Base-by-base conservation (phyloP, 2,113 vertebrate species). In the Coryphaenoides rupestris region DNA sequence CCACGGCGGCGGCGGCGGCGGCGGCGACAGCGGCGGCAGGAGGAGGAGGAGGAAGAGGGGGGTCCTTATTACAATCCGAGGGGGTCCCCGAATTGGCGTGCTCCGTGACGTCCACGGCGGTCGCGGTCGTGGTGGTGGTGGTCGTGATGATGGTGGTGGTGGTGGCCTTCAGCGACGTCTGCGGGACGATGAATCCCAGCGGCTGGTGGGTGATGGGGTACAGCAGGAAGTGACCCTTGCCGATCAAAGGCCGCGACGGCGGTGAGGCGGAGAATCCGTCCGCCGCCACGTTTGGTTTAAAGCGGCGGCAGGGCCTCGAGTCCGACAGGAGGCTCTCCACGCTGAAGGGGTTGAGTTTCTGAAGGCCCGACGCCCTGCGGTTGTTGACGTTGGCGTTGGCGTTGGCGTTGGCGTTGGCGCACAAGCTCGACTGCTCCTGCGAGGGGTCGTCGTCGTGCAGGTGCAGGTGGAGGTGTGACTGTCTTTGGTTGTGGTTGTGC, bases 161-260 rank as follows among this genome's bases (percentile, higher is more conserved):
- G 2, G 33, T n/a, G 2, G 85, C 81, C 74, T 92, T 94, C 68
- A 95, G 87, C 17, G 94, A 92, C 28, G 95, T 92, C 74, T 96
- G 95, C 45, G 94, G 95, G 75, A 98, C 95, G 74, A 98, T 88
- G 91, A 98, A 98, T 82, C 95, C 95, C 1, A 98, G 91, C 16
- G 95, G 95, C 86, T 98, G 95, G 3, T 98, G 95, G 3, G 95
- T 96, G 86, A 98, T 95, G 70, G 95, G 95, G 69, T 97, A 98
- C 53, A 98, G 93, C 17, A 96, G 81, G 84, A 97, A 96, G 85
- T 96, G 95, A 71, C 95, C 95, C 63, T 96, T 98, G 69, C 95
- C 94, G 66, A 96, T 89, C 70, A 98, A 93, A 83, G 95, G 92
- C 89, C 94, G 88, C 6, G 95, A 90, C 57, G 90, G 81, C 65